phyloP scores from a whole-genome alignment of 2,888 invertebrate species.

The Lasioglossum oenotherae region DNA sequence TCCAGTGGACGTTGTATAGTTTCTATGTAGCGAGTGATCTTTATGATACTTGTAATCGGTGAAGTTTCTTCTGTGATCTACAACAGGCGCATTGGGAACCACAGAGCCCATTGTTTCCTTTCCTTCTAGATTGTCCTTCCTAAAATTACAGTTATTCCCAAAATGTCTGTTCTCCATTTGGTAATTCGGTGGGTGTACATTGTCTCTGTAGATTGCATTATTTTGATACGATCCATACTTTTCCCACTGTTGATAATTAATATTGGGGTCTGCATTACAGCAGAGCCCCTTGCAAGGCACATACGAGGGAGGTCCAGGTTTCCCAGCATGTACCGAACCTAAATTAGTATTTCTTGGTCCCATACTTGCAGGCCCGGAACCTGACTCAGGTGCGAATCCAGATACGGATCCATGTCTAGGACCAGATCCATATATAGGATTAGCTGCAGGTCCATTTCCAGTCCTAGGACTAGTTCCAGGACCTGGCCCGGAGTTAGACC shows the following conservation, averaged over 20 bases:
- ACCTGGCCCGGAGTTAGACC: slow-evolving; percentile 33
- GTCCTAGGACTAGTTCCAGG: slow-evolving; percentile 20
- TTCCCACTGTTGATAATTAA: slow-evolving; percentile 79
- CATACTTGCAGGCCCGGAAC: slow-evolving; percentile 47
- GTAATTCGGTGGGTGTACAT: slow-evolving; percentile 71
- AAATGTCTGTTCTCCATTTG: slow-evolving; percentile 75
- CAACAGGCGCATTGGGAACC: slow-evolving; percentile 56
- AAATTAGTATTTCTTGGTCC: slow-evolving; percentile 65
- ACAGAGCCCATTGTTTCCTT: slow-evolving; percentile 66
- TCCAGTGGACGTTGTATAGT: slow-evolving; percentile 71
- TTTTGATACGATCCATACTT: slow-evolving; percentile 75
- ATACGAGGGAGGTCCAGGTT: slow-evolving; percentile 68
- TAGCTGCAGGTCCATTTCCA: slow-evolving; percentile 22
- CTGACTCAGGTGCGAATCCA: slow-evolving; percentile 18
- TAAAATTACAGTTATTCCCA: slow-evolving; percentile 70
- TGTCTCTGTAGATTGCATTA: slow-evolving; percentile 77
- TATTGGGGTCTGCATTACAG: slow-evolving; percentile 76
- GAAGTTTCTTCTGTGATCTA: slow-evolving; percentile 70
- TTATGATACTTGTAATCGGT: slow-evolving; percentile 78
- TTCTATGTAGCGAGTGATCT: slow-evolving; percentile 69
- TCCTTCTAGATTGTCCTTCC: slow-evolving; percentile 75
- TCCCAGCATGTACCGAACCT: slow-evolving; percentile 57
- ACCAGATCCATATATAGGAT: slow-evolving; percentile 20
- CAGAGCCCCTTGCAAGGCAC: slow-evolving; percentile 80
- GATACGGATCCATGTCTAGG: slow-evolving; percentile 29